phyloP scores from a whole-genome alignment of 2,113 vertebrate species.

The Microcebus griseorufus region DNA sequence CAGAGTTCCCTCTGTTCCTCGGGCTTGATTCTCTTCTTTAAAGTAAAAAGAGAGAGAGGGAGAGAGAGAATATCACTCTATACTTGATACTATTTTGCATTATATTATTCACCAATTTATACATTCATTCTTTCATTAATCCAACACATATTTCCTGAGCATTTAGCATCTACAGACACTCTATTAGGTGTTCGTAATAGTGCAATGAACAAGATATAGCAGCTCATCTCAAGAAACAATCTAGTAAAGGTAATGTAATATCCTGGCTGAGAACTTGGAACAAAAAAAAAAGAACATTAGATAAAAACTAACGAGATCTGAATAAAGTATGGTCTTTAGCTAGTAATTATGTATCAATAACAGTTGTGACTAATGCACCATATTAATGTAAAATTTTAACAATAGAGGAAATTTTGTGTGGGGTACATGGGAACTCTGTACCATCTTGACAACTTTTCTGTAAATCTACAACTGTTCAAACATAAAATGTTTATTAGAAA shows the following conservation, averaged over 20 bases:
- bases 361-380: not conserved
- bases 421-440: not conserved
- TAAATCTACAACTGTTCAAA: not conserved
- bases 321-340: not conserved
- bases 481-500: not conserved
- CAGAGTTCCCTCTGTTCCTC: too few relatives aligned
- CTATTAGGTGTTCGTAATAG: not conserved
- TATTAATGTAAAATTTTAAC: not conserved
- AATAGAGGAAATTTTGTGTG: not conserved
- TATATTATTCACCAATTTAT: not conserved
- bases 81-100: not conserved
- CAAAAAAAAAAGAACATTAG: not conserved
- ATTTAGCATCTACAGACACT: not conserved
- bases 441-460: constrained; percentile 61
- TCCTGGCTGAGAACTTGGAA: not conserved
- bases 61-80: not conserved
- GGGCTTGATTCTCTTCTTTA: too few relatives aligned
- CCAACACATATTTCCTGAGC: not conserved
- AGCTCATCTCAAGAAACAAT: not conserved
- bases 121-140: not conserved
- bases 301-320: not conserved
- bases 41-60: too few relatives aligned
- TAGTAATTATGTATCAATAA: not conserved
- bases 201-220: not conserved
- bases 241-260: not conserved